phyloP scores from a whole-genome alignment of 2,888 invertebrate genomes.

The Serrognathus titanus region DNA sequence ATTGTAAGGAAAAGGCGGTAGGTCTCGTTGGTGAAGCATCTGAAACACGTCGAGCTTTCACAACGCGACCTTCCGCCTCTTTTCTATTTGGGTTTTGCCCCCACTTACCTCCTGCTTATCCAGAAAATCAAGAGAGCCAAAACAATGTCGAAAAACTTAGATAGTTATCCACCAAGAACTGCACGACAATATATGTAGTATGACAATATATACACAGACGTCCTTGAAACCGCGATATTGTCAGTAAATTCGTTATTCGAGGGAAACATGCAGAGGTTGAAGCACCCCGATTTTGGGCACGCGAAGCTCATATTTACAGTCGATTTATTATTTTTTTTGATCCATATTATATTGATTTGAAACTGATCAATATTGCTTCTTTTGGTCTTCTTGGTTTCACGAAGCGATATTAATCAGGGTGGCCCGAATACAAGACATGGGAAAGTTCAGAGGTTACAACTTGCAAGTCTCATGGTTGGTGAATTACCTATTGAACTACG shows the following conservation, averaged over 20 bases:
- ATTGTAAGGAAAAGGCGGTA: too few relatives aligned
- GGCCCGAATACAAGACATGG: too few relatives aligned
- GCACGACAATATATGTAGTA: conserved; percentile 4
- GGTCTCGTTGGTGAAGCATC: too few relatives aligned
- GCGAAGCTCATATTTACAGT: conserved; percentile 6
- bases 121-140: conserved; percentile 48
- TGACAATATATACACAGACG: conserved; percentile 3
- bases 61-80: too few relatives aligned
- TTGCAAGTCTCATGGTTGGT: background rate
- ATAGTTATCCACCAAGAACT: conserved; percentile 44
- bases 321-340: background rate
- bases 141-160: conserved; percentile 53
- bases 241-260: conserved; percentile 40
- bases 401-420: background rate
- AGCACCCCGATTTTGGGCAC: conserved; percentile 1
- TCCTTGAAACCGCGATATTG: conserved; percentile 34
- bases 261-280: conserved; percentile 1
- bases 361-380: background rate
- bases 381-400: background rate
- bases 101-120: conserved; percentile 52
- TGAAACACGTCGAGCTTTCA: too few relatives aligned
- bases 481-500: conserved; percentile 17
- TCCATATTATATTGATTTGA: background rate
- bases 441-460: too few relatives aligned
- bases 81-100: too few relatives aligned